phyloP scores from a whole-genome alignment of 1,140 invertebrate species.

The Neodiprion pinetum region DNA sequence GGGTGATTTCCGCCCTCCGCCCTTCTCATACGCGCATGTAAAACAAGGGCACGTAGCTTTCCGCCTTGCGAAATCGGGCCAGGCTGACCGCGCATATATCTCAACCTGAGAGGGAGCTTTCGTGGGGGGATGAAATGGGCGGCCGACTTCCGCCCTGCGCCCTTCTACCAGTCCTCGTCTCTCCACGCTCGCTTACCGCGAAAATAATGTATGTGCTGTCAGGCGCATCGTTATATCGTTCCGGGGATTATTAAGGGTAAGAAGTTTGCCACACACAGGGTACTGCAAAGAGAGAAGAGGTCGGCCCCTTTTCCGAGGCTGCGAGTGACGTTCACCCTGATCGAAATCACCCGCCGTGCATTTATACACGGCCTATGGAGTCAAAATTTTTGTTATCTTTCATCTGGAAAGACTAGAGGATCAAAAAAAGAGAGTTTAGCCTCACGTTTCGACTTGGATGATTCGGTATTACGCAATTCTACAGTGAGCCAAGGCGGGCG shows the following conservation, averaged over 20 bases:
- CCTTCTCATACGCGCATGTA: not conserved
- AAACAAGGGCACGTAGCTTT: not conserved
- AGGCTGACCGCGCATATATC: conserved; percentile 6
- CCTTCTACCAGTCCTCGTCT: conserved; percentile 5
- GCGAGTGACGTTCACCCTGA: too few species aligned
- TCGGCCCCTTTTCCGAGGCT: too few species aligned
- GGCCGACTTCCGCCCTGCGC: not conserved
- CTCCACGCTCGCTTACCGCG: conserved; percentile 14
- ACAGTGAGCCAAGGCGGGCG: too few species aligned
- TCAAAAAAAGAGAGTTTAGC: too few species aligned
- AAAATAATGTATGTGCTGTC: conserved; percentile 37
- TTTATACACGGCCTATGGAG: too few species aligned
- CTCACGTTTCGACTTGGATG: too few species aligned
- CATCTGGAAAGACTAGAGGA: too few species aligned
- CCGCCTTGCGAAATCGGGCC: not conserved
- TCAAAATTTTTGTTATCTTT: too few species aligned
- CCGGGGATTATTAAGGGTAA: conserved; percentile 28
- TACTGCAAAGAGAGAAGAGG: not conserved
- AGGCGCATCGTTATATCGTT: conserved; percentile 35
- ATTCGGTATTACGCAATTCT: too few species aligned
- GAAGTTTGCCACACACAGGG: not conserved
- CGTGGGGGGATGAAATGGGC: not conserved
- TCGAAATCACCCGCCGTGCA: too few species aligned
- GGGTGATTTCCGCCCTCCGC: not conserved
- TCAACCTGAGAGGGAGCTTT: not conserved